Evolutionary conservation across 2,888 invertebrate genomes (phyloP), one percentile per base, ranked within the genome.

Genomic region (Diaphora mendica): DNA sequence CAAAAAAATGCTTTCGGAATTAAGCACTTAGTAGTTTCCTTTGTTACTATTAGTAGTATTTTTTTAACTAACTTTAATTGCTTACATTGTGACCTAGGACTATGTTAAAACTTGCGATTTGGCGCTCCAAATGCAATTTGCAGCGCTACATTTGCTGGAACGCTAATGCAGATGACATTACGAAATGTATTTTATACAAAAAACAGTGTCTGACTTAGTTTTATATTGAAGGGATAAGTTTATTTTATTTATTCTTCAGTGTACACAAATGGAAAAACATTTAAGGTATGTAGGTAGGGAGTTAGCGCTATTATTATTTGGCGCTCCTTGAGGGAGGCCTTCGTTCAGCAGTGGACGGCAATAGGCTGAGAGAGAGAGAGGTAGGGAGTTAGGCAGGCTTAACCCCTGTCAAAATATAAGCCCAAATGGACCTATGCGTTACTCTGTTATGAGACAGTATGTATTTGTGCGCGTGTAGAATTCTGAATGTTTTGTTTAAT

Each of bases 71-170:
- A 84, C 82, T 77, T 71, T 5, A 35, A 35, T 8, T 35, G 5
- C 35, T 35, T 35, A 33, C 33, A 33, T 33, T 3, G 33, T 33
- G 33, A 33, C 33, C 70, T 77, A 74, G 82, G 39, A 80, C 76
- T 75, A 77, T 77, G 76, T 78, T 78, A 80, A 81, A 84, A 78
- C 70, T 73, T 77, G 78, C 79, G 82, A 84, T 84, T 85, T 84
- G 84, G 84, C 84, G 84, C 80, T 72, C 72, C 70, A 71, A 51
- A 70, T 79, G 81, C 78, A 78, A 76, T 79, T 82, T 77, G 77
- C 78, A 80, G 71, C 66, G 75, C 82, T 74, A 79, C 73, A 77
- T 82, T 85, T 78, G 68, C 77, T 82, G 64, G 64, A 75, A 76
- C 71, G 75, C 68, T 79, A 77, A 82, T 82, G 76, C 66, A 76